Conservation (phyloP, 2,797 vertebrate species). For the Schizothorax lantsangensis region DNA sequence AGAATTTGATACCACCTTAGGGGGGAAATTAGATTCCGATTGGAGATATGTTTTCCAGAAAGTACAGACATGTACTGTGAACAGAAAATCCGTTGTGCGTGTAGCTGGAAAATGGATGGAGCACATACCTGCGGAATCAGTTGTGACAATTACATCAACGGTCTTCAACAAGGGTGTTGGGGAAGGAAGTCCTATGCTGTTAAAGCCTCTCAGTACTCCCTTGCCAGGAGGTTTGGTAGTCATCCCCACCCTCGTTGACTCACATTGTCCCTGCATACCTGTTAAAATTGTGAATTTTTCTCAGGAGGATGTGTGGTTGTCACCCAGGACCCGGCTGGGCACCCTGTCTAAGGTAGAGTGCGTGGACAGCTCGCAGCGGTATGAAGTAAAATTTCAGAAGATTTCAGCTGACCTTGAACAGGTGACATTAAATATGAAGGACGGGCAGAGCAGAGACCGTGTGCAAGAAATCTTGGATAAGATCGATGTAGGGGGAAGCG, state of each 20-base stretch:
- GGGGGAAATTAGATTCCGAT: neutral
- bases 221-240: conserved; percentile 15
- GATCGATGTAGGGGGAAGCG: neutral
- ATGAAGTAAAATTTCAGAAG: neutral
- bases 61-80: conserved; percentile 8
- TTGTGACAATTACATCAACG: neutral
- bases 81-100: neutral
- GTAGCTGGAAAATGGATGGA: neutral
- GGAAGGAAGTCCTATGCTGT: neutral
- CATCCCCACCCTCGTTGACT: neutral
- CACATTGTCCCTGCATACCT: neutral
- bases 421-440: neutral
- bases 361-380: neutral
- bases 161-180: too few relatives aligned
- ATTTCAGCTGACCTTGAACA: conserved; percentile 16
- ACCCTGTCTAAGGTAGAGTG: neutral
- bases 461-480: neutral
- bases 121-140: neutral
- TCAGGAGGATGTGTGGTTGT: neutral
- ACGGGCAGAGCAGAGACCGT: neutral
- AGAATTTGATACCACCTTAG: conserved; percentile 27
- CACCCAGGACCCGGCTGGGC: too few relatives aligned
- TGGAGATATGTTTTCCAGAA: conserved; percentile 43
- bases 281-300: conserved; percentile 6
- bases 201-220: neutral